A percentile compares a stretch with the other conserved stretches of the same genome.
Evolutionary conservation across 2,113 vertebrate genomes (phyloP).

Genomic region (Nannospalax galili): DNA sequence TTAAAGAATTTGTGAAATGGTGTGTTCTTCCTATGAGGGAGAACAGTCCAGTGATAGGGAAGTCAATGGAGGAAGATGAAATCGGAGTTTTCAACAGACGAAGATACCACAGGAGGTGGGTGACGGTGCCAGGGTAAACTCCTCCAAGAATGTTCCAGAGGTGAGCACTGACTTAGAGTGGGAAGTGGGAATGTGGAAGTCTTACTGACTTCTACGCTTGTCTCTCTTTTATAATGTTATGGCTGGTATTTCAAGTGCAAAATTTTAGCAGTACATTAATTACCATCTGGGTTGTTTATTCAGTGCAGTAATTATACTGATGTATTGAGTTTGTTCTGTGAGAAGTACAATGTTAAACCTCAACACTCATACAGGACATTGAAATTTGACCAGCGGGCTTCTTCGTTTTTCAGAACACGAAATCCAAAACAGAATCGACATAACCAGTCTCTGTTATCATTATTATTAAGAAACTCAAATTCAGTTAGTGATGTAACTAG

Average conservation of each 20-base stretch:
- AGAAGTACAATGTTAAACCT: background rate
- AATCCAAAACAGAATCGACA: background rate
- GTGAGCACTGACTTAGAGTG: background rate
- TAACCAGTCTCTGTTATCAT: background rate
- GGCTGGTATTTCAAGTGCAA: background rate
- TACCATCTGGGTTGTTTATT: background rate
- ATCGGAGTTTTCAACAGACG: no score
- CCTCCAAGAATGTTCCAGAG: no score
- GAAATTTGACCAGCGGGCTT: background rate
- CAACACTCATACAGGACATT: background rate
- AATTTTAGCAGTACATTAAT: background rate
- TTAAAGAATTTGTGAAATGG: no score
- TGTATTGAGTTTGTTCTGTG: background rate
- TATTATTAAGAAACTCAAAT: background rate
- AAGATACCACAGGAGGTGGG: no score
- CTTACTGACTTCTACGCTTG: slow-evolving; percentile 1
- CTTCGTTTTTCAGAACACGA: background rate
- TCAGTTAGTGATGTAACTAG: background rate
- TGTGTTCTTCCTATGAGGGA: no score
- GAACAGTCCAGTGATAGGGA: no score
- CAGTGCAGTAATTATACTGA: background rate
- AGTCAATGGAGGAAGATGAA: no score
- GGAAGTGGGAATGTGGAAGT: background rate
- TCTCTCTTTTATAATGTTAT: background rate
- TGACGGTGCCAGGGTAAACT: no score